These are phyloP conservation scores for Sprattus sprattus DNA, from an alignment of 2,113 vertebrate species.

Conservation along the genomic window DNA sequence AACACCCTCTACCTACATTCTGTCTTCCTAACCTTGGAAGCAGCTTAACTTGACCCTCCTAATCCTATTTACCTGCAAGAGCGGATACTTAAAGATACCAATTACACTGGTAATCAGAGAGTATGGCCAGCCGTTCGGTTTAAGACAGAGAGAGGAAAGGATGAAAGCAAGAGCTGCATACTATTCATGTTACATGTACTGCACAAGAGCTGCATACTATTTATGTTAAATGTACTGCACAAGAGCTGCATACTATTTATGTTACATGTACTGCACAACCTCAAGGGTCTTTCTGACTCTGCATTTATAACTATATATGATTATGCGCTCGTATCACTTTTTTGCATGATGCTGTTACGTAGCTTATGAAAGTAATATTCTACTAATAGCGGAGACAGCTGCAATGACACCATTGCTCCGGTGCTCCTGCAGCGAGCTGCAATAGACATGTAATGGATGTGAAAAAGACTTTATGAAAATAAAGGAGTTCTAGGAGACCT, in stretches of 20 bases:
- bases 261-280: background rate
- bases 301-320: background rate
- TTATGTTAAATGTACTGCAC: background rate
- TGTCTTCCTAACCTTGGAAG: slow-evolving; percentile 61
- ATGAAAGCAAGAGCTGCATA: background rate
- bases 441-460: background rate
- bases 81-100: slow-evolving; percentile 50
- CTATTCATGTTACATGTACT: background rate
- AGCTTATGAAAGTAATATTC: background rate
- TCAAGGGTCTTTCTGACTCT: background rate
- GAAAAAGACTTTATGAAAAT: background rate
- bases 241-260: background rate
- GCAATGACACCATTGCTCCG: background rate
- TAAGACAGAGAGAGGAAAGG: background rate
- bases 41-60: slow-evolving; percentile 67
- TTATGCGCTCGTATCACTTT: background rate
- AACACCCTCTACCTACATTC: background rate
- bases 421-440: background rate
- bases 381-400: background rate
- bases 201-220: background rate
- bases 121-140: slow-evolving; percentile 10
- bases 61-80: slow-evolving; percentile 63
- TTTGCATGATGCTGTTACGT: too few species aligned
- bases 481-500: background rate
- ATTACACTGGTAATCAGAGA: background rate